A percentile compares a stretch with the other conserved stretches of the same genome.
Conservation (phyloP, 2,797 vertebrate genomes). For the Antrozous pallidus region DNA sequence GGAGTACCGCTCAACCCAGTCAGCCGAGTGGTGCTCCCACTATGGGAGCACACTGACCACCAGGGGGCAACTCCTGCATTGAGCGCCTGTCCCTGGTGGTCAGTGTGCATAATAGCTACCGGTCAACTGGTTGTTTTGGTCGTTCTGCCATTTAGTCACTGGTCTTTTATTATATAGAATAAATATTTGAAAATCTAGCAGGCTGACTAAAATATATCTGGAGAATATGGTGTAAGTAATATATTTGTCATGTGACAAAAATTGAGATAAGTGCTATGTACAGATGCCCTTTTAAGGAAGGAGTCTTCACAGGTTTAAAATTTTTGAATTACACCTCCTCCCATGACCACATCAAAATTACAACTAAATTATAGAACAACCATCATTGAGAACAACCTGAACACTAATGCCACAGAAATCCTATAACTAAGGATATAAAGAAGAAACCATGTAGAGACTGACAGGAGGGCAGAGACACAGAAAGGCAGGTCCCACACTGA, state of each 20-base stretch:
- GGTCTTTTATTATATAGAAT: no score
- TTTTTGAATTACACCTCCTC: neutral
- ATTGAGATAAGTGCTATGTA: neutral
- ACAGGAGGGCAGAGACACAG: neutral
- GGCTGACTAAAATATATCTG: neutral
- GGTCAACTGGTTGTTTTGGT: no score
- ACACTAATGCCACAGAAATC: neutral
- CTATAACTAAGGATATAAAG: neutral
- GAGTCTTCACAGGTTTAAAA: neutral
- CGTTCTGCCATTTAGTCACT: no score
- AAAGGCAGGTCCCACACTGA: neutral
- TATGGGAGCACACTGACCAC: no score
- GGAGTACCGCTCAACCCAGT: no score
- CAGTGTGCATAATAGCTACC: no score
- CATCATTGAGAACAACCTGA: neutral
- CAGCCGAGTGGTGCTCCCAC: no score
- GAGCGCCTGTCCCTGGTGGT: no score
- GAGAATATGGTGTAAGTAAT: neutral
- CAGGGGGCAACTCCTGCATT: no score
- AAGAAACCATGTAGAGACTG: neutral
- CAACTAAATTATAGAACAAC: neutral
- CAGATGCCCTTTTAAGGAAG: neutral
- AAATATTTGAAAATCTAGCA: neutral
- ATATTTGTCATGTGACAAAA: neutral
- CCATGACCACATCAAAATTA: neutral